These are phyloP conservation scores for Catostomus latipinnis DNA, from an alignment of 2,797 vertebrate species.

Conservation along the genomic window DNA sequence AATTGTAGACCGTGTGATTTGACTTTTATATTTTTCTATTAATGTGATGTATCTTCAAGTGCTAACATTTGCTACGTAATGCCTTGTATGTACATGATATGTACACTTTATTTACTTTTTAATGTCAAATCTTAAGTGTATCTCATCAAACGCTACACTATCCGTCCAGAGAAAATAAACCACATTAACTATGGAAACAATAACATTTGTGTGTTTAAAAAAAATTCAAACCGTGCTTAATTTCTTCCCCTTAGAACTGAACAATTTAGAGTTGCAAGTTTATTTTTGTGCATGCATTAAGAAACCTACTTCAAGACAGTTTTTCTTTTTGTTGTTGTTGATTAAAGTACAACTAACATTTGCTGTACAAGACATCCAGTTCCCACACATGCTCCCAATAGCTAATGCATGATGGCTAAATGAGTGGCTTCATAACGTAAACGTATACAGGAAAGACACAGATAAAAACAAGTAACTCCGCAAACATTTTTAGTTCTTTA, in stretches of 20 bases:
- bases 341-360: background rate
- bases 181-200: constrained; percentile 7
- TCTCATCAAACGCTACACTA: constrained; percentile 6
- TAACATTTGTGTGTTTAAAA: background rate
- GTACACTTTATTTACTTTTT: constrained; percentile 14
- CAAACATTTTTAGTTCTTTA: background rate
- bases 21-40: constrained; percentile 56
- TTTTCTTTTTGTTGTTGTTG: background rate
- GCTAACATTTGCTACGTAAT: constrained; percentile 47
- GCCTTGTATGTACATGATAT: constrained; percentile 38
- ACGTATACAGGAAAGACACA: background rate
- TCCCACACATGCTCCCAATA: background rate
- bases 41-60: constrained; percentile 15
- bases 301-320: too few relatives aligned
- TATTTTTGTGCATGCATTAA: background rate
- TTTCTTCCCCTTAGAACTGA: too few relatives aligned
- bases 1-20: constrained; percentile 11
- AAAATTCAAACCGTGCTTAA: background rate
- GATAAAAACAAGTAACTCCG: background rate
- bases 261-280: background rate
- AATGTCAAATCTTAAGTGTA: constrained; percentile 26
- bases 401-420: background rate
- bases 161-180: constrained; percentile 47
- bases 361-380: constrained; percentile 1
- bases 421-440: background rate